Base-by-base conservation (phyloP, 2,888 invertebrate species). In the Ramazzottius varieornatus region DNA sequence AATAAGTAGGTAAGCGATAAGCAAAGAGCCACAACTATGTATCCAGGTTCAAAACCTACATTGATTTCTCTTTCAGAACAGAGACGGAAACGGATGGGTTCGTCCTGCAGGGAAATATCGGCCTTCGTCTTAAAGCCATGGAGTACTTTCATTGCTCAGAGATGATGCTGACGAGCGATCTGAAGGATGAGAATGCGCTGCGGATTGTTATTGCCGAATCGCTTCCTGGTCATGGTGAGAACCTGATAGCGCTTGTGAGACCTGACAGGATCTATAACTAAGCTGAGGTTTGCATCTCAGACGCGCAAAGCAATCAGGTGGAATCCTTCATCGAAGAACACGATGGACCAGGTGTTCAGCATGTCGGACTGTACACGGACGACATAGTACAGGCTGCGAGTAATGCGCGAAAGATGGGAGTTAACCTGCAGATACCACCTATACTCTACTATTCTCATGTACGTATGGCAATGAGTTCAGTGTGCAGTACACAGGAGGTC, bases 101-200 rank as follows among this genome's bases (percentile, higher is more conserved):
- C 29, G 54, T 54, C 4, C 29, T 54, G 54, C 16, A 54, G 16
- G 54, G 54, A 29, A 24, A 75, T 46, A 73, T 77, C 32, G 77
- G 77, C 0, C 68, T 79, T 67, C 69, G 78, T 33, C 69, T 79
- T 66, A 75, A 75, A 68, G 78, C 77, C 0, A 72, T 79, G 71
- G 75, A 78, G 66, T 78, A 76, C 70, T 77, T 77, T 77, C 72
- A 72, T 66, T 78, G 77, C 70, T 73, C 76, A 0, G 78, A 78
- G 67, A 70, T 71, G 1, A 73, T 29, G 32, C 1, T 33, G n/a
- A 13, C 24, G 0, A 0, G n/a, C 33, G 32, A 66, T 33, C 32
- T 33, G 32, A 66, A 65, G 65, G 46, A 33, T 66, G 64, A 54
- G 65, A 32, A 70, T 46, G 65, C 67, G 33, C 69, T 77, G 1